Base-by-base conservation (phyloP, 1,140 invertebrate species). In the Drosophila azteca region DNA sequence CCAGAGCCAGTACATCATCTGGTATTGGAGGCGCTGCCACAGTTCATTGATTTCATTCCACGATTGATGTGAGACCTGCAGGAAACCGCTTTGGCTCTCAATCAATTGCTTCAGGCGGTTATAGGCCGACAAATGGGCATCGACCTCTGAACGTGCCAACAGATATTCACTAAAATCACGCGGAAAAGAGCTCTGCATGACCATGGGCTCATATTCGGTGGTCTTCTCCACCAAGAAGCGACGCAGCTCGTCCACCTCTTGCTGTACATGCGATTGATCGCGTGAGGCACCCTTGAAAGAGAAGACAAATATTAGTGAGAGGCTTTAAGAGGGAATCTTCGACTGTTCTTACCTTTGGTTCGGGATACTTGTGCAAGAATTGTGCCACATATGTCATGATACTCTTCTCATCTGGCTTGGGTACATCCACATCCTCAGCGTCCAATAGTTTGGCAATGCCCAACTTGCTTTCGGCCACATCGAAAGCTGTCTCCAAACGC, bases 381-480 rank as follows among this genome's bases (percentile, higher is more conserved):
- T 99, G 98, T 41, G 99, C 98, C 45, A 99, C 98, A 92, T 99
- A 99, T 29, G 99, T 99, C 98, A 99, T 99, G 72, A 99, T 97
- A 35, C 98, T 99, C 92, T 98, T 97, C 91, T 99, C 98, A 92
- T 99, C 99, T 7, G 99, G 99, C 90, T 97, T 96, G 13, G 97
- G 95, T 11, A 99, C 98, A 93, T 99, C 98, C 26, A 99, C 97
- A 93, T 99, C 99, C 93, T 98, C 98, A 29, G 98, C 95, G 92
- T 99, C 98, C 22, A 99, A 93, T 9, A 99, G 93, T 79, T 96
- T 94, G n/a, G 97, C 95, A 77, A 99, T 99, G 48, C 97, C 98
- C 15, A 99, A 93, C 88, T 99, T 96, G 51, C 93, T 94, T 92
- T 99, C 97, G 43, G 99, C 99, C 11, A 98, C 95, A 84, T 96